Evolutionary conservation across 1,140 invertebrate species (phyloP), one percentile per base, ranked within the genome.

Genomic region (Helicoverpa zea): DNA sequence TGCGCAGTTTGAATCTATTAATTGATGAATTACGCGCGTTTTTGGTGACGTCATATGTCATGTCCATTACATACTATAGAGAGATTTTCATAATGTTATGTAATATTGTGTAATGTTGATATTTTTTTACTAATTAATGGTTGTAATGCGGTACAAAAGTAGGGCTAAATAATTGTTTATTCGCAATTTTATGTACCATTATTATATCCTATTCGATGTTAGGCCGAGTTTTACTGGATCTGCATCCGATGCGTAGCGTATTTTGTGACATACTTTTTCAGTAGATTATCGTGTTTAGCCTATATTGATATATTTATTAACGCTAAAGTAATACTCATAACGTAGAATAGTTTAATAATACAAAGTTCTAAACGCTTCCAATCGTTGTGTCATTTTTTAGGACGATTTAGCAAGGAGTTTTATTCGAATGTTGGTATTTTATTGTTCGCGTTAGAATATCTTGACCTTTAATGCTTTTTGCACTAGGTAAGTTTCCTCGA

Each of bases 101-200:
- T 68, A 68, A 68, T 49, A 47, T 66, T 66, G 35, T 43, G 35
- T 66, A 66, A 66, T 47, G 16, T 47, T 66, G 11, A 3, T 35
- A 49, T 47, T 49, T 49, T 49, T 47, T 18, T 9, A 64, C n/a
- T n/a, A n/a, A 2, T 68, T n/a, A 18, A 68, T 68, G 64, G 64
- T 68, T 68, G 64, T 68, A 68, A 68, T 18, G 16, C 18, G 43
- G 64, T 49, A 68, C 64, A 49, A 68, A 68, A 35, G 64, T 68
- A 68, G 16, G 64, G 64, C 64, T 18, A 61, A 23, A 61, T 11
- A 3, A 18, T 14, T 29, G 18, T 23, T 68, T 68, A 23, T 68
- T 43, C 10, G 35, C 43, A 10, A 23, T 68, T 68, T 68, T 23
- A 18, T 18, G 49, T 49, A 16, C 56, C 43, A 16, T 3, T 23